Conservation (phyloP, 2,113 vertebrate species). For the Turdus rufiventris region DNA sequence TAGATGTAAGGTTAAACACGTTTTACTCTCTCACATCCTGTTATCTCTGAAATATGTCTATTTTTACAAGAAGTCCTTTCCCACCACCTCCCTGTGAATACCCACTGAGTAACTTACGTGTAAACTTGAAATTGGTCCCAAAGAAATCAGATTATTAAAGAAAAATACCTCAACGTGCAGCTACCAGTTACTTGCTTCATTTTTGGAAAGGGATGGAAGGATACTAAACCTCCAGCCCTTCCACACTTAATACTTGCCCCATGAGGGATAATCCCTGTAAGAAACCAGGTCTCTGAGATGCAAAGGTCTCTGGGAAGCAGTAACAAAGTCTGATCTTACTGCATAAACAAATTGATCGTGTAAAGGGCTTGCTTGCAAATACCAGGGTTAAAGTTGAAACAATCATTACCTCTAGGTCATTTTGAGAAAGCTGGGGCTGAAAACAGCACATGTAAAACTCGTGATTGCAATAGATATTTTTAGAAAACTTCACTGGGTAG, state of each 20-base stretch:
- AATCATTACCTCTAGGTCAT: slow-evolving; percentile 37
- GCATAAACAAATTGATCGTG: slow-evolving; percentile 52
- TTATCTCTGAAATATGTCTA: background rate
- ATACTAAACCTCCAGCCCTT: background rate
- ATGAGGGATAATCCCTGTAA: background rate
- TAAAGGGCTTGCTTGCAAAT: slow-evolving; percentile 51
- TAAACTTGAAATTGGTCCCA: background rate
- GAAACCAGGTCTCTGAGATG: background rate
- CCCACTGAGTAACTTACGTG: background rate
- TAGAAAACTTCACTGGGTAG: background rate
- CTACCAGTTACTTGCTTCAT: background rate
- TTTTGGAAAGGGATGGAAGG: background rate
- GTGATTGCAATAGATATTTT: background rate
- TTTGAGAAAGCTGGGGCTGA: background rate
- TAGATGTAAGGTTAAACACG: background rate
- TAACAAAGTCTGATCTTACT: slow-evolving; percentile 55
- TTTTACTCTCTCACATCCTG: background rate
- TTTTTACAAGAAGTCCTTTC: background rate
- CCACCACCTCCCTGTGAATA: background rate
- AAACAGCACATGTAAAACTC: background rate
- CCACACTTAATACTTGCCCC: background rate
- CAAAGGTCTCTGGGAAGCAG: slow-evolving; percentile 43
- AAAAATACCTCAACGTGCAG: background rate
- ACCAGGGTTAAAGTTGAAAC: slow-evolving; percentile 52
- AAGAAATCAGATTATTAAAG: background rate